These are phyloP conservation scores for Uria aalge DNA, from an alignment of 2,113 vertebrate species.

Conservation along the genomic window DNA sequence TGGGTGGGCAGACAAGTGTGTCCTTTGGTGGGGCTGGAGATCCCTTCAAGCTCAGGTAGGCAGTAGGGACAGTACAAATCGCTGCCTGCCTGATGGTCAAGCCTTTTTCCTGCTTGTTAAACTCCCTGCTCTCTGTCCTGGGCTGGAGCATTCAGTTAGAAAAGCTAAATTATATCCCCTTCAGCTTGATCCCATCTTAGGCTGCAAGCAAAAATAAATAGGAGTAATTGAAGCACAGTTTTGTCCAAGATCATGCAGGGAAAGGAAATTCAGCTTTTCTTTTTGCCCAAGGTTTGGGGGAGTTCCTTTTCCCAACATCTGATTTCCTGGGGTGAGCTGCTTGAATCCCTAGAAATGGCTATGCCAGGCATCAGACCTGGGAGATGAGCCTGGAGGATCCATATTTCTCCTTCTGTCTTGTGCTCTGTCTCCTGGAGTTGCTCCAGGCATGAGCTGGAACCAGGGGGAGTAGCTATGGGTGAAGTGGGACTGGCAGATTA, in stretches of 20 bases:
- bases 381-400: background rate
- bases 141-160: background rate
- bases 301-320: background rate
- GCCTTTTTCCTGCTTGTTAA: background rate
- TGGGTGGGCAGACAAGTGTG: background rate
- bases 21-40: background rate
- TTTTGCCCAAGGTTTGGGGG: background rate
- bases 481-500: background rate
- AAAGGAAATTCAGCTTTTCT: background rate
- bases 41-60: background rate
- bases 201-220: background rate
- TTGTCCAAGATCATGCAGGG: background rate
- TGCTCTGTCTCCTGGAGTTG: background rate
- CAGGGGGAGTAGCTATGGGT: background rate
- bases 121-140: background rate
- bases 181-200: background rate
- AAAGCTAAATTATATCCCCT: background rate
- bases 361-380: background rate
- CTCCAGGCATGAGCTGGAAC: background rate
- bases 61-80: background rate
- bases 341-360: rapidly evolving
- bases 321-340: background rate
- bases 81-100: background rate
- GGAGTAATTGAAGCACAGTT: background rate
- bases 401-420: background rate